A percentile compares a stretch with the other conserved stretches of the same genome.
phyloP scores from a whole-genome alignment of 2,113 vertebrate genomes.

The Vulpes ferrilata region DNA sequence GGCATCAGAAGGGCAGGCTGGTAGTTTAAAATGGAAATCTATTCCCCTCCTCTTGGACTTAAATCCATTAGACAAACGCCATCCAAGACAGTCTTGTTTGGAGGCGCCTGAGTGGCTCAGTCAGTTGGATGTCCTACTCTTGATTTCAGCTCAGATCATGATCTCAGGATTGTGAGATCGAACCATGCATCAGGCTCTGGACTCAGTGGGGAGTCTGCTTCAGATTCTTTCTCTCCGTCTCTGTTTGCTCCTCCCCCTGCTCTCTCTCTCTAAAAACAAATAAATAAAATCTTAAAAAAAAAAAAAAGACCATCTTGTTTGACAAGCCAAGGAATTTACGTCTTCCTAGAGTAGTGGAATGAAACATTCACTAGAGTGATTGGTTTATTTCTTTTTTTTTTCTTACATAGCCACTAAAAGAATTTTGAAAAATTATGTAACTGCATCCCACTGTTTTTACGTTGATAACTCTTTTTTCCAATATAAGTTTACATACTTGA shows the following conservation, averaged over 20 bases:
- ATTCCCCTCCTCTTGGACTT: background rate
- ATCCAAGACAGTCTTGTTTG: background rate
- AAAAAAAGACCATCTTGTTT: background rate
- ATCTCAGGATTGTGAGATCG: background rate
- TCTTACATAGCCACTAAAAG: background rate
- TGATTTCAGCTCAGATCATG: background rate
- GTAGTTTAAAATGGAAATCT: background rate
- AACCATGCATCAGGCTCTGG: background rate
- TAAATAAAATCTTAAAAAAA: background rate
- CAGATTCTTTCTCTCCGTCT: background rate
- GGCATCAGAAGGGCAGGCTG: background rate
- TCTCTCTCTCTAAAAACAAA: background rate
- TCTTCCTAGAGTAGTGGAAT: background rate
- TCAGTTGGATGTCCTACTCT: background rate
- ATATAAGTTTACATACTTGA: background rate
- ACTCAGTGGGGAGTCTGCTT: background rate
- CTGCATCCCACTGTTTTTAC: background rate
- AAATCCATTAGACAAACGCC: background rate
- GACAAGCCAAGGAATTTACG: background rate
- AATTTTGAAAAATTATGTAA: conserved; percentile 29
- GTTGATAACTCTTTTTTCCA: background rate
- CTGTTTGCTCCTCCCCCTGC: background rate
- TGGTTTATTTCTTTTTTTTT: background rate
- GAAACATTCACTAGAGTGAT: background rate
- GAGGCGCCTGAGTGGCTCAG: background rate